Percentiles rank a stretch among this genome's conserved stretches.
These are phyloP conservation scores for Deroplatys truncata DNA, from an alignment of 2,888 invertebrate genomes.

Conservation along the genomic window DNA sequence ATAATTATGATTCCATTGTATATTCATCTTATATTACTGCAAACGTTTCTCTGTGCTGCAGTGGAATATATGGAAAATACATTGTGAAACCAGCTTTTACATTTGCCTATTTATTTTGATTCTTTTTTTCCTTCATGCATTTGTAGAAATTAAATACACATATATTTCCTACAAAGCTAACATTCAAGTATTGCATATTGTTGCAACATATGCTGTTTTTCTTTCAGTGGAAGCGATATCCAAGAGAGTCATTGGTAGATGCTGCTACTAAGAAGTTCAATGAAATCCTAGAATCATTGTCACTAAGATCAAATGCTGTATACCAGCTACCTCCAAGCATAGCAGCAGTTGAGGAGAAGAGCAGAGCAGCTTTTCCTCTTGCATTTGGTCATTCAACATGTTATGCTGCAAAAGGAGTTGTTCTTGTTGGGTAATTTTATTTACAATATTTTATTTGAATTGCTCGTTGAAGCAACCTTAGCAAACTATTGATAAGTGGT, in stretches of 20 bases:
- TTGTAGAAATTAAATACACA: neutral
- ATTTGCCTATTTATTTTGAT: no score
- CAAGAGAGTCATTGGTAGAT: conserved; percentile 49
- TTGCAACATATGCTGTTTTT: neutral
- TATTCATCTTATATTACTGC: no score
- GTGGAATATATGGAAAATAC: no score
- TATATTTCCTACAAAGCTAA: neutral
- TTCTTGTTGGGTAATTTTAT: conserved; percentile 72
- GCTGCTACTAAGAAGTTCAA: conserved; percentile 47
- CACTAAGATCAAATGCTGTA: conserved; percentile 43
- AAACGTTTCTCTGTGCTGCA: no score
- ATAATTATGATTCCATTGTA: no score
- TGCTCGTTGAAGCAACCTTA: no score
- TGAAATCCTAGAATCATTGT: conserved; percentile 49
- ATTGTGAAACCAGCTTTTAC: no score
- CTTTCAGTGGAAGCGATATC: conserved; percentile 58
- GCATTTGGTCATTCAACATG: conserved; percentile 85
- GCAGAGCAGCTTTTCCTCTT: conserved; percentile 86
- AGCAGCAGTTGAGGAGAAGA: conserved; percentile 52
- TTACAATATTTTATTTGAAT: neutral
- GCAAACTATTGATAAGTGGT: no score
- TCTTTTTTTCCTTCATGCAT: neutral
- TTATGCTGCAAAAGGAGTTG: conserved; percentile 78
- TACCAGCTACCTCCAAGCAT: conserved; percentile 70
- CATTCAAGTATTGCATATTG: neutral